Conservation (phyloP, 2,888 invertebrate genomes). For the Coronaproctus castanopsis region DNA sequence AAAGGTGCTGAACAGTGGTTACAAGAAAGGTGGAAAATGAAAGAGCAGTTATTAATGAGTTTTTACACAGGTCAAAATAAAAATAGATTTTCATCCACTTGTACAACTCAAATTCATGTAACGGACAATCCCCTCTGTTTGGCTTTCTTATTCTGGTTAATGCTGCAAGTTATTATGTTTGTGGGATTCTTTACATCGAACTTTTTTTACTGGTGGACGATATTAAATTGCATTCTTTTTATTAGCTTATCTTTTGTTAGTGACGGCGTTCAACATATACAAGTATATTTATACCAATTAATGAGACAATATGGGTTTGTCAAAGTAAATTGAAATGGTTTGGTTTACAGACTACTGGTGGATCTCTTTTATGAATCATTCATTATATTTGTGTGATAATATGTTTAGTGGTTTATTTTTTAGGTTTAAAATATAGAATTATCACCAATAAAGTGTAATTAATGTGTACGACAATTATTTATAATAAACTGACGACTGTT, state of each 20-base stretch:
- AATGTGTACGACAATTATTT: no score
- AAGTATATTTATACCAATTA: background rate
- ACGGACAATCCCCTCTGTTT: constrained; percentile 29
- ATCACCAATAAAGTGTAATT: no score
- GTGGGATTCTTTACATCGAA: constrained; percentile 27
- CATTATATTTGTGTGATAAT: no score
- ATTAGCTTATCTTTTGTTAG: constrained; percentile 29
- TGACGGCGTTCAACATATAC: background rate
- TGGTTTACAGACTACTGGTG: no score
- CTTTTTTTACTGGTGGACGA: constrained; percentile 34
- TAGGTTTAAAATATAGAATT: no score
- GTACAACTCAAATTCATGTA: constrained; percentile 17
- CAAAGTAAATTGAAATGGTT: background rate
- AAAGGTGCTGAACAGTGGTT: constrained; percentile 39
- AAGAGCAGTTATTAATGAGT: constrained; percentile 38
- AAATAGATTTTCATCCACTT: constrained; percentile 23
- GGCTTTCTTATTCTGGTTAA: constrained; percentile 45
- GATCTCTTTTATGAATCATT: no score
- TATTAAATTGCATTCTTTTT: constrained; percentile 34
- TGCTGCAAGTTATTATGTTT: constrained; percentile 29
- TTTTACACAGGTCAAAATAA: constrained; percentile 40
- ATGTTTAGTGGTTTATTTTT: no score
- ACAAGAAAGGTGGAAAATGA: constrained; percentile 41
- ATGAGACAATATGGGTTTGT: background rate
- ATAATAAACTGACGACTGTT: no score